Percentiles rank a stretch among this genome's conserved stretches.
Evolutionary conservation across 1,140 invertebrate genomes (phyloP).

Genomic region (Anadara kagoshimensis): DNA sequence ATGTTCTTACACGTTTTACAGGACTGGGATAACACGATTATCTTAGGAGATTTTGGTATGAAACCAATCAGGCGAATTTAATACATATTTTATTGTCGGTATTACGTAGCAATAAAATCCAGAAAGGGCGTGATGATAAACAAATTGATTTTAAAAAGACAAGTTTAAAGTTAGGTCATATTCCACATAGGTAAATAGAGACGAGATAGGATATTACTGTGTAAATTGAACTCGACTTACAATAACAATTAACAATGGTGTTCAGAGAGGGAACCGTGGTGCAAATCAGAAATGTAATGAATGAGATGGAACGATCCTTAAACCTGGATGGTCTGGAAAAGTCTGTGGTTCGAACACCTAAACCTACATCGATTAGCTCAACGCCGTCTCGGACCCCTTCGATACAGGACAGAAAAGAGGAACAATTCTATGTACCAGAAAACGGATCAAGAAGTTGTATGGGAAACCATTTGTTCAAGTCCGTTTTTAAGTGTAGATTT

Average conservation of each 20-base stretch:
- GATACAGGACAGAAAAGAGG: background rate
- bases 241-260: constrained; percentile 34
- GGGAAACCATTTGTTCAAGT: constrained; percentile 56
- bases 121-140: too few relatives aligned
- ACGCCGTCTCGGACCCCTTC: background rate
- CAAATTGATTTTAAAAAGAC: too few relatives aligned
- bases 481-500: constrained; percentile 55
- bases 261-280: constrained; percentile 48
- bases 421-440: constrained; percentile 15
- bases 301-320: constrained; percentile 40
- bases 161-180: too few relatives aligned
- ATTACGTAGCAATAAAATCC: too few relatives aligned
- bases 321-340: constrained; percentile 20
- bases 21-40: too few relatives aligned
- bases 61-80: too few relatives aligned
- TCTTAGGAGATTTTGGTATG: too few relatives aligned
- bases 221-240: too few relatives aligned
- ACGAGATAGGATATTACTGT: too few relatives aligned
- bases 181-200: too few relatives aligned
- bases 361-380: background rate
- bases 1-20: too few relatives aligned
- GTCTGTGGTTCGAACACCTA: background rate
- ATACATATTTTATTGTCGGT: too few relatives aligned
- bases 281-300: constrained; percentile 41
- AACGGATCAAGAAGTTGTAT: constrained; percentile 41